Conservation (phyloP, 2,797 vertebrate species). For the Eulemur mongoz region DNA sequence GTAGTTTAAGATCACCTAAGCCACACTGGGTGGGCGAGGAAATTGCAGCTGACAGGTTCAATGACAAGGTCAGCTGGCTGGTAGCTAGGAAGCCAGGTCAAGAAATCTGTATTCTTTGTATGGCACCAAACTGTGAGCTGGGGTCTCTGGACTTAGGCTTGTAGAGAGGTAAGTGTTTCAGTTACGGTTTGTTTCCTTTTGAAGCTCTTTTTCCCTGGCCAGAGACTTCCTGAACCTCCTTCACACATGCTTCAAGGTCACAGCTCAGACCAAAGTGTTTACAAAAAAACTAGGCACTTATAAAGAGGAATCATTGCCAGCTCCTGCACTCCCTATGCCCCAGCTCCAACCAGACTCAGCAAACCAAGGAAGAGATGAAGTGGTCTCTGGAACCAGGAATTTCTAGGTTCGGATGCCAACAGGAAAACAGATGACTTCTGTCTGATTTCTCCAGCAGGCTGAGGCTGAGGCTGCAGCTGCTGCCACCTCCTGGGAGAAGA, state of each 20-base stretch:
- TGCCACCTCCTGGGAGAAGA: slow-evolving; percentile 79
- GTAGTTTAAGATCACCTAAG: not conserved
- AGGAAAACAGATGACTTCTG: slow-evolving; percentile 50
- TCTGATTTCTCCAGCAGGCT: slow-evolving; percentile 36
- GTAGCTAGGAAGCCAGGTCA: not conserved
- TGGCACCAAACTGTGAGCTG: not conserved
- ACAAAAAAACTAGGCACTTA: slow-evolving; percentile 61
- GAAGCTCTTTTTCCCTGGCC: slow-evolving; percentile 46
- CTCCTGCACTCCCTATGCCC: not conserved
- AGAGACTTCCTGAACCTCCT: slow-evolving; percentile 58
- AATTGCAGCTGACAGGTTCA: not conserved
- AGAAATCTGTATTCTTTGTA: not conserved
- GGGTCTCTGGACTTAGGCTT: not conserved
- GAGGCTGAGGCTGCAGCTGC: slow-evolving; percentile 48
- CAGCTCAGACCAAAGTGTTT: slow-evolving; percentile 62
- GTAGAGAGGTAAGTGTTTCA: not conserved
- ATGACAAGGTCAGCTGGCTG: slow-evolving; percentile 40
- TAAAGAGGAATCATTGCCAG: slow-evolving; percentile 54
- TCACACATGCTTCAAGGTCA: slow-evolving; percentile 74
- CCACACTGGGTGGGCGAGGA: not conserved
- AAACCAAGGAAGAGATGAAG: slow-evolving; percentile 57
- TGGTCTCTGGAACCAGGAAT: slow-evolving; percentile 53
- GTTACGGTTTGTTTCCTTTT: slow-evolving; percentile 41
- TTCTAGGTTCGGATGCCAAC: slow-evolving; percentile 60
- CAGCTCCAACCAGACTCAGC: slow-evolving; percentile 22